These are phyloP conservation scores for Cydia splendana DNA, from an alignment of 1,140 invertebrate species.

Conservation along the genomic window DNA sequence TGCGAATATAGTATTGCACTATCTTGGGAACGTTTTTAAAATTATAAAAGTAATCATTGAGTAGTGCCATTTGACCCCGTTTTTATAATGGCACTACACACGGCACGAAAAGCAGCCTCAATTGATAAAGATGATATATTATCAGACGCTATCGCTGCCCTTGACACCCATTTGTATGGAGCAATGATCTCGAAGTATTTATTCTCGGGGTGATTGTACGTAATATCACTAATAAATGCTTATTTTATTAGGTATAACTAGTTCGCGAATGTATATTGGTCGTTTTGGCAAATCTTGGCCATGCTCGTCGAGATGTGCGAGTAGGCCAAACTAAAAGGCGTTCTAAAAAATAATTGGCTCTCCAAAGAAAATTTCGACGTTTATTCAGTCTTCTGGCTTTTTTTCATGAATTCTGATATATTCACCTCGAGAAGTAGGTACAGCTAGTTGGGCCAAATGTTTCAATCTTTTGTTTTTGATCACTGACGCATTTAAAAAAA, in stretches of 20 bases:
- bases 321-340: too few relatives aligned
- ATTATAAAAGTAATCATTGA: background rate
- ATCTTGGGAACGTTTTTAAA: background rate
- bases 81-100: slow-evolving; percentile 1
- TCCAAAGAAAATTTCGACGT: too few relatives aligned
- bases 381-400: too few relatives aligned
- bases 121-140: slow-evolving; percentile 10
- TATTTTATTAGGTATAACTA: background rate
- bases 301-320: too few relatives aligned
- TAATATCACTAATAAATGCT: background rate
- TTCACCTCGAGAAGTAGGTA: too few relatives aligned
- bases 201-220: slow-evolving; percentile 2
- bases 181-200: slow-evolving; percentile 13
- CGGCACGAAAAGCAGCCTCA: background rate
- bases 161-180: slow-evolving; percentile 8
- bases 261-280: background rate
- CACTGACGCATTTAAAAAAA: too few relatives aligned
- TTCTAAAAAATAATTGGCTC: too few relatives aligned
- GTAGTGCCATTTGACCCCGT: background rate
- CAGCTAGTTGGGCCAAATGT: too few relatives aligned
- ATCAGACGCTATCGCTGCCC: slow-evolving; percentile 7
- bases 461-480: too few relatives aligned
- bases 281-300: too few relatives aligned
- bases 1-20: too few relatives aligned
- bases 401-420: too few relatives aligned